phyloP scores from a whole-genome alignment of 2,888 invertebrate species.

The Petrophora chlorosata region DNA sequence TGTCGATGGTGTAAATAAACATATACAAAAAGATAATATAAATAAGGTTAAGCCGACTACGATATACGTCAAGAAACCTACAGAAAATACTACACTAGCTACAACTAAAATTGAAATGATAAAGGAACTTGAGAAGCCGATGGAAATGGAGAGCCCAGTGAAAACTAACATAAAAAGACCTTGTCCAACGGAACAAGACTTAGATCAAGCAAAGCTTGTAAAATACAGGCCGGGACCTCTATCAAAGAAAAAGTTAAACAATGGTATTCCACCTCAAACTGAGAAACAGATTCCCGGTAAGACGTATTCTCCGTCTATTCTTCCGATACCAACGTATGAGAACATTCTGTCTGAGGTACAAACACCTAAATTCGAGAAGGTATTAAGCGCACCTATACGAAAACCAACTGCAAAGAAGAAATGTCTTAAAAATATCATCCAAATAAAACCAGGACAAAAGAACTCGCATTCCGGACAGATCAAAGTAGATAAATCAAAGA shows the following conservation, averaged over 20 bases:
- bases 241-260: constrained; percentile 30
- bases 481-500: no score
- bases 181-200: neutral
- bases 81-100: constrained; percentile 1
- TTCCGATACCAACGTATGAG: constrained; percentile 60
- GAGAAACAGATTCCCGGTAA: no score
- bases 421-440: no score
- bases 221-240: constrained; percentile 8
- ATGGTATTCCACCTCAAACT: no score
- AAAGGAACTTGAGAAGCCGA: constrained; percentile 4
- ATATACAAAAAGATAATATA: no score
- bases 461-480: no score
- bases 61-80: neutral
- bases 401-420: neutral
- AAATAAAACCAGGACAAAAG: no score
- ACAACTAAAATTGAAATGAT: constrained; percentile 18
- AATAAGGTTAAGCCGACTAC: no score
- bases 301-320: constrained; percentile 61
- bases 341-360: constrained; percentile 32
- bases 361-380: neutral
- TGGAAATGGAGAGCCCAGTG: neutral
- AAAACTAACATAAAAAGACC: neutral
- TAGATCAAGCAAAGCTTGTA: neutral
- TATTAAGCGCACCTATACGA: neutral
- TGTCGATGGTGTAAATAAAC: no score